A percentile compares a stretch with the other conserved stretches of the same genome.
These are phyloP conservation scores for Helogale parvula DNA, from an alignment of 2,113 vertebrate species.

Conservation along the genomic window DNA sequence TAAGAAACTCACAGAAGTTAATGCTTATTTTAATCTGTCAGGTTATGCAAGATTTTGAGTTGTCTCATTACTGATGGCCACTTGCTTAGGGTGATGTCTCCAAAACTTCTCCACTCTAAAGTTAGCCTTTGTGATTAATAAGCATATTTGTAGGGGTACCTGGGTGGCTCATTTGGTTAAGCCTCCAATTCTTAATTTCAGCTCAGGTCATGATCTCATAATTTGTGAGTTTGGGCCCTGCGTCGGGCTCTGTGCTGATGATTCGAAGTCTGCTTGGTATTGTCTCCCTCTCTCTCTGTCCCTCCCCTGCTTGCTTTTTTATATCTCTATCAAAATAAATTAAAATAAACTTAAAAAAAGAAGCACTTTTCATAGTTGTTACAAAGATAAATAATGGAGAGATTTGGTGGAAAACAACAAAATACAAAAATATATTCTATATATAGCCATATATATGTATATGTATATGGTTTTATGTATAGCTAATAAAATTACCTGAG, in stretches of 20 bases:
- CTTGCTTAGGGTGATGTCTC: background rate
- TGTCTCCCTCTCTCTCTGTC: too few species aligned
- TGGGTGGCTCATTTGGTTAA: too few species aligned
- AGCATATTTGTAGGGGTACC: too few species aligned
- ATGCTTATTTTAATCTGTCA: background rate
- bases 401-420: slow-evolving; percentile 87
- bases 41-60: background rate
- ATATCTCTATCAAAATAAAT: too few species aligned
- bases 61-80: background rate
- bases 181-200: too few species aligned
- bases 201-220: too few species aligned
- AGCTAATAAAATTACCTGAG: slow-evolving; percentile 87
- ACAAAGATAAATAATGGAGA: slow-evolving; percentile 81
- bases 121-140: background rate
- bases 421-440: slow-evolving; percentile 77
- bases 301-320: too few species aligned
- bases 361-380: slow-evolving; percentile 85
- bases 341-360: too few species aligned
- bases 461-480: background rate
- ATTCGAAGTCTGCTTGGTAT: too few species aligned
- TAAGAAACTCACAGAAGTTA: background rate
- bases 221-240: too few species aligned
- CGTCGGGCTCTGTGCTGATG: too few species aligned
- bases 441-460: background rate
- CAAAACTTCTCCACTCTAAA: background rate